Evolutionary conservation across 2,797 vertebrate species (phyloP), one percentile per base, ranked within the genome.

Genomic region (Ataeniobius toweri): DNA sequence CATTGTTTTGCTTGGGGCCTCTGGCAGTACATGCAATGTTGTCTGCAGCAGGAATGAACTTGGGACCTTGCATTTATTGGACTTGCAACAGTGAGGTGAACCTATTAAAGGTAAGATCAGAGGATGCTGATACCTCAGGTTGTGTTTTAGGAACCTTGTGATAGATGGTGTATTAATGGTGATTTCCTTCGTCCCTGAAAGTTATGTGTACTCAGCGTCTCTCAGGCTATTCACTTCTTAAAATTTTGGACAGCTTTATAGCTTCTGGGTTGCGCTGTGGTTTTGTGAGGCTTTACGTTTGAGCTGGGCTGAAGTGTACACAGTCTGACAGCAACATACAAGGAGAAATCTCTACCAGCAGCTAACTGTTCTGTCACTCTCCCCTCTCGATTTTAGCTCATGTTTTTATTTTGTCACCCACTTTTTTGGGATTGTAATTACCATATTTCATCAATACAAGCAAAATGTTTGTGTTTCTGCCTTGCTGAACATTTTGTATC

Each of bases 371-470:
- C 73, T 71, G 56, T 88, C 81, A 73, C 58, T 76, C 26, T 44
- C 31, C 39, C 31, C 71, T 79, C 68, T 76, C 63, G 73, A 79
- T 72, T 28, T 0, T 8, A 39, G 77, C 76, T 68, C 9, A 9
- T 55, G 5, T 22, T 55, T 8, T 2, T 24, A 24, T 24, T 9
- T 16, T 50, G 18, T 75, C 61, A 74, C 63, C 76, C 46, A 59
- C 71, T 84, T 73, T 82, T 71, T 65, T 82, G 22, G 46, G 61
- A 73, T 36, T 24, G 63, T 3, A 55, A 82, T 90, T 84, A 82
- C 39, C 84, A 88, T 88, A 86, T 74, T 68, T 73, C 61, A 80
- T 85, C 86, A 89, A 81, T n/a, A 80, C 71, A 72, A 76, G 69
- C 69, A 81, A 75, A 85, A 78, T 90, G 70, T 73, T 83, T 90